Evolutionary conservation across 2,888 invertebrate species (phyloP), one percentile per base, ranked within the genome.

Genomic region (Cyrtodaria siliqua): DNA sequence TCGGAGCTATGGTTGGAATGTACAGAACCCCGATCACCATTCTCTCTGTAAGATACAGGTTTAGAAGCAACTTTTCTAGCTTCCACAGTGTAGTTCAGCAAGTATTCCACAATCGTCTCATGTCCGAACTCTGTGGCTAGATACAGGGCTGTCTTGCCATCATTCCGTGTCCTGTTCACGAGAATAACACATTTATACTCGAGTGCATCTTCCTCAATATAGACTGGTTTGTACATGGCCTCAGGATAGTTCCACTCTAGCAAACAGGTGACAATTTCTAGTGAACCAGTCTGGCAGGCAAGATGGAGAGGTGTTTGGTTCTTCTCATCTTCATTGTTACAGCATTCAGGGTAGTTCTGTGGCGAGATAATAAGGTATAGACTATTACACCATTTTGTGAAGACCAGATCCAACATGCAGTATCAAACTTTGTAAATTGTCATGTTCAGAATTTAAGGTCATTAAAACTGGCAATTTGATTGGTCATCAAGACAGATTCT

Each of bases 291-390:
- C 89, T 97, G 97, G 78, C 96, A 96, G 49, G 97, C 97, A 8
- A 98, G 97, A 94, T 99, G 99, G 24, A 98, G 94, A 0, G 98
- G 98, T 76, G 98, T 94, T 97, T 98, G 97, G 87, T 96, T 95
- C 92, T 98, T 98, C 97, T 97, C 0, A 98, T 98, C 82, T 96
- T 95, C 94, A 96, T 96, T 95, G 96, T 94, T 0, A 96, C 95
- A 70, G 83, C 98, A 95, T 86, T 96, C 96, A 0, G 98, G 97
- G 93, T 97, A 98, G 87, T 96, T 95, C 90, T 95, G 90, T 12
- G 92, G 90, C 9, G 92, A 55, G 18, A 53, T 20, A 66, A 52
- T 27, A 66, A 56, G 33, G n/a, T 44, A 44, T 44, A 33, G 12
- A 33, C 12, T 12, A 33, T 33, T 33, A 33, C 4, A 33, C 33